Percentiles rank a stretch among this genome's conserved stretches.
Evolutionary conservation across 2,888 invertebrate genomes (phyloP).

Genomic region (Tetrapedia diversipes): DNA sequence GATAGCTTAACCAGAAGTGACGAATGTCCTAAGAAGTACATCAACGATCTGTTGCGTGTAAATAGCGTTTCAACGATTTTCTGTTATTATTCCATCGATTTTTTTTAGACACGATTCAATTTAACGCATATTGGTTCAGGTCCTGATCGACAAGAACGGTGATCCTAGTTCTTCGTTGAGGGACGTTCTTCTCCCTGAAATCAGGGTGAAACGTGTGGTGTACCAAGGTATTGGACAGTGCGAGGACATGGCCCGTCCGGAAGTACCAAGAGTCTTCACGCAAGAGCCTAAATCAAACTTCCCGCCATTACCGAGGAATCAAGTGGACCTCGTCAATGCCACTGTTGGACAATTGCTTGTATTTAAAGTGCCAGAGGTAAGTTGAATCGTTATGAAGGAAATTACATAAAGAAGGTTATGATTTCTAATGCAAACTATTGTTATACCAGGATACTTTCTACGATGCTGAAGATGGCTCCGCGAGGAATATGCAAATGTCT

Average conservation of each 20-base stretch:
- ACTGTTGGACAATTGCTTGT: conserved; percentile 92
- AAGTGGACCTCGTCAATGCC: conserved; percentile 92
- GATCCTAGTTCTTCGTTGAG: conserved; percentile 86
- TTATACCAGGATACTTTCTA: conserved; percentile 93
- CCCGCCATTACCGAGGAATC: conserved; percentile 91
- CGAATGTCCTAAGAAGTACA: conserved; percentile 90
- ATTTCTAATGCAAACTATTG: not conserved
- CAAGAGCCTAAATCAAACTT: conserved; percentile 86
- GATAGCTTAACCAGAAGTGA: conserved; percentile 90
- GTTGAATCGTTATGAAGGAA: conserved; percentile 60
- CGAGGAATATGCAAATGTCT: conserved; percentile 88
- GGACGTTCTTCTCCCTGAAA: conserved; percentile 87
- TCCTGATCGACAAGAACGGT: conserved; percentile 85
- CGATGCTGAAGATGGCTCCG: conserved; percentile 93
- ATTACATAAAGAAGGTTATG: too few species aligned
- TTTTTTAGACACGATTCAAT: not conserved
- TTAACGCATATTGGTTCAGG: conserved; percentile 70
- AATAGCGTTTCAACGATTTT: conserved; percentile 64
- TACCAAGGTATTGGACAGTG: conserved; percentile 89
- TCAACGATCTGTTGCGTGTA: conserved; percentile 88
- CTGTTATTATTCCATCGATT: not conserved
- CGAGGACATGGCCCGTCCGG: conserved; percentile 83
- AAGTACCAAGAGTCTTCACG: conserved; percentile 83
- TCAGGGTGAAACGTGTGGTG: conserved; percentile 87
- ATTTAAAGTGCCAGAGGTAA: conserved; percentile 91